Base-by-base conservation (phyloP, 2,113 vertebrate species). In the Percopsis transmontana region DNA sequence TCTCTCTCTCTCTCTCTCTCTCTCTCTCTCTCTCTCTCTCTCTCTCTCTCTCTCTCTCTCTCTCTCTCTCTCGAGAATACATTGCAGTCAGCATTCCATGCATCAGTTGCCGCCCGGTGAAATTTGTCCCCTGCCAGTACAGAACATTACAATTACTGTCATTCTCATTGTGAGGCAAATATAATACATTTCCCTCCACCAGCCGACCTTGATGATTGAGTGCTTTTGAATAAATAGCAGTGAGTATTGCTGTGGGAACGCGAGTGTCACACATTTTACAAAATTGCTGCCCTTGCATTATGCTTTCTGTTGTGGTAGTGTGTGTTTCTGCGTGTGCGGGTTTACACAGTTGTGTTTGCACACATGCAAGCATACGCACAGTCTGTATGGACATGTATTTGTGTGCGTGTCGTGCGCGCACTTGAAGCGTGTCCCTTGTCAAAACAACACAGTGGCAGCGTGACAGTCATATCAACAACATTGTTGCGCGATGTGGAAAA, bases 391-490 rank as follows among this genome's bases (percentile, higher is more conserved):
- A 15, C 50, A 15, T 50, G 2, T 16, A 55, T 39, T 39, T 47
- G 48, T 64, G 13, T 70, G 27, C 2, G 1, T 59, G 60, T 45
- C 27, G 21, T 50, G n/a, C 16, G 4, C 38, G 45, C 66, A 56
- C 61, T 48, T 58, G 60, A 79, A 62, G 39, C 68, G 66, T 57
- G 60, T 50, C 62, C 62, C 18, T 66, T 67, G 66, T 71, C 68
- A 73, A 73, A 71, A 66, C 65, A 77, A 66, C 60, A 74, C 58
- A 52, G 74, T 75, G 71, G 78, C 58, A 70, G 68, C 60, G 59
- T 82, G 79, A 76, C 87, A 77, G 74, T 70, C 68, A 52, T 62
- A 80, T 84, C 80, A 82, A 66, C 78, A 78, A 81, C 62, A 67
- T 58, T 75, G 69, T 71, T 50, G n/a, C 10, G 8, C 38, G 50